A percentile compares a stretch with the other conserved stretches of the same genome.
phyloP scores from a whole-genome alignment of 2,888 invertebrate genomes.

The Morinoia aosen region DNA sequence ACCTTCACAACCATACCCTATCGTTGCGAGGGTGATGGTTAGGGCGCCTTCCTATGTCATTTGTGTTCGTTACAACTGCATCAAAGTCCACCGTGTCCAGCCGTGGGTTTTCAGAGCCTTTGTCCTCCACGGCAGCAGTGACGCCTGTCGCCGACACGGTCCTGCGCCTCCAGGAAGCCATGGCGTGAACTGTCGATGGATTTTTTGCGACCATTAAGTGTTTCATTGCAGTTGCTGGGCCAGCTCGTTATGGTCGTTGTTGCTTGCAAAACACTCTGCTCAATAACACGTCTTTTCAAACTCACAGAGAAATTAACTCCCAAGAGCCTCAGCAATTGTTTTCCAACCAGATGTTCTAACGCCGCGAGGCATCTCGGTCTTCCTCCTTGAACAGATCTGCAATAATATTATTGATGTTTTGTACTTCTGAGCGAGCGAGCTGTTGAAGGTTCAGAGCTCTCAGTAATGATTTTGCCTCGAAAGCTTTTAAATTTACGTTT shows the following conservation, averaged over 20 bases:
- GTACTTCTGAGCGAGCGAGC: not conserved
- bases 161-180: not conserved
- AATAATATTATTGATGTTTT: not conserved
- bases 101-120: not conserved
- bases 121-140: not conserved
- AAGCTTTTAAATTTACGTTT: not conserved
- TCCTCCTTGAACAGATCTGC: not conserved
- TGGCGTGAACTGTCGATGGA: not conserved
- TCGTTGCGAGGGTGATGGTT: not conserved
- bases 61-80: not conserved
- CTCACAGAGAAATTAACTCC: not conserved
- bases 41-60: not conserved
- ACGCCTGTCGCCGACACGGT: not conserved
- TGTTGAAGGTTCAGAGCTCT: not conserved
- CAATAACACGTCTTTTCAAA: not conserved
- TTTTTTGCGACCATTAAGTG: not conserved
- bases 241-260: not conserved
- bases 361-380: not conserved
- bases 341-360: not conserved
- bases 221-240: not conserved
- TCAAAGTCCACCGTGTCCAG: not conserved
- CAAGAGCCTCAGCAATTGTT: not conserved
- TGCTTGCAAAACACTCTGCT: not conserved
- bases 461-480: not conserved
- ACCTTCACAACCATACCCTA: not conserved